Evolutionary conservation across 2,888 invertebrate genomes (phyloP).

Genomic region (Ochropleura plecta): DNA sequence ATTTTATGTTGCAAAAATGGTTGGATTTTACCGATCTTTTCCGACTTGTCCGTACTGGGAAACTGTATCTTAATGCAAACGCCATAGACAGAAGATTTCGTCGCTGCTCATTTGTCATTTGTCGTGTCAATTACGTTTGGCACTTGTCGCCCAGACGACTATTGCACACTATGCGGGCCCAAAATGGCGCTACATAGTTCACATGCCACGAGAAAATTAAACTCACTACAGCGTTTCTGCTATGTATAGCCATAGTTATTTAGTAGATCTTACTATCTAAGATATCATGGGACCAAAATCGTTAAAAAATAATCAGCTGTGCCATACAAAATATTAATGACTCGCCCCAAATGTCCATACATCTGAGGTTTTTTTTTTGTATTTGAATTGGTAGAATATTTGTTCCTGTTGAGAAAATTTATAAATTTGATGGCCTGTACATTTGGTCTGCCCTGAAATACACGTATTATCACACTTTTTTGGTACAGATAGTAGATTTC

Average conservation of each 20-base stretch:
- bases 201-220: slow-evolving; percentile 40
- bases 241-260: not conserved
- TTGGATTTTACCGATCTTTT: not conserved
- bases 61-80: not conserved
- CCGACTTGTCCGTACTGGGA: not conserved
- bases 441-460: not conserved
- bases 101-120: slow-evolving; percentile 47
- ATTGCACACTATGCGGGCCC: slow-evolving; percentile 47
- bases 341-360: not conserved
- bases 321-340: not conserved
- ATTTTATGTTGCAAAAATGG: not conserved
- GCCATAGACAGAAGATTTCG: not conserved
- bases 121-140: slow-evolving; percentile 46
- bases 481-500: not conserved
- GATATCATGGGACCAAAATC: not conserved
- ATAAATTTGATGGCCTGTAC: not conserved
- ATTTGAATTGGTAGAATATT: no score
- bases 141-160: slow-evolving; percentile 35
- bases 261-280: no score
- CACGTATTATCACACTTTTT: not conserved
- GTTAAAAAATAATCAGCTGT: not conserved
- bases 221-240: not conserved
- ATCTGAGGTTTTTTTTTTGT: no score
- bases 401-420: not conserved
- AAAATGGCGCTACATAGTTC: slow-evolving; percentile 54